Evolutionary conservation across 2,797 vertebrate species (phyloP).

Genomic region (Falco biarmicus): DNA sequence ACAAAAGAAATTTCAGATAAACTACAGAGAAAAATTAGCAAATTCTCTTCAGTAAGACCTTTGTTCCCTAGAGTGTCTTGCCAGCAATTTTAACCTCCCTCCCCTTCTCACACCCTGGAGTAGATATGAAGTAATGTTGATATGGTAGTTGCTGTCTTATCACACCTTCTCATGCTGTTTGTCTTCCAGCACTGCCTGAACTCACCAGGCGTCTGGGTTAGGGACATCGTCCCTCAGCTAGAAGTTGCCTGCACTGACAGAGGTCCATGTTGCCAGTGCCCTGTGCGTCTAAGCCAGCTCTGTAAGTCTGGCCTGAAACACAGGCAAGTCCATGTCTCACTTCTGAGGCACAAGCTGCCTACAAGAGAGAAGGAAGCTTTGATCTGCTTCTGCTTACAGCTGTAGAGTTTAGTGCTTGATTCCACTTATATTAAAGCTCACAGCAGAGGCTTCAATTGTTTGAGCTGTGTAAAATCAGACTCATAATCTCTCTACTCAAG

Average conservation of each 20-base stretch:
- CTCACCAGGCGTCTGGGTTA: too few relatives aligned
- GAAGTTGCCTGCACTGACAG: not conserved
- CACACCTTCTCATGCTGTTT: not conserved
- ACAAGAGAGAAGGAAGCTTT: not conserved
- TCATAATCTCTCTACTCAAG: not conserved
- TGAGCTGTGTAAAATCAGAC: not conserved
- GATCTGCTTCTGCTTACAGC: not conserved
- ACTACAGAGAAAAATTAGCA: not conserved
- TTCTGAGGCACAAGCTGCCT: not conserved
- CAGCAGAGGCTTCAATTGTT: not conserved
- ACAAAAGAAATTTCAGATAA: not conserved
- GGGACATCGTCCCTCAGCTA: fast-evolving
- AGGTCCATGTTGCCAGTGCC: fast-evolving
- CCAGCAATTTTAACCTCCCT: not conserved
- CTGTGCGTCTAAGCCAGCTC: not conserved
- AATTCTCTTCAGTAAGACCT: not conserved
- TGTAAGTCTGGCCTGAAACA: not conserved
- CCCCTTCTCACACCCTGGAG: not conserved
- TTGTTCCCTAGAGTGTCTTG: not conserved
- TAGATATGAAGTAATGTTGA: not conserved
- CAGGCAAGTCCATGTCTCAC: too few relatives aligned
- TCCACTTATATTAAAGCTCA: not conserved
- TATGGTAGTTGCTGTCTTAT: not conserved
- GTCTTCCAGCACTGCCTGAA: not conserved
- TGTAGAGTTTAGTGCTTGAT: not conserved